These are phyloP conservation scores for Parelbella ahira DNA, from an alignment of 2,888 invertebrate species.

Conservation along the genomic window DNA sequence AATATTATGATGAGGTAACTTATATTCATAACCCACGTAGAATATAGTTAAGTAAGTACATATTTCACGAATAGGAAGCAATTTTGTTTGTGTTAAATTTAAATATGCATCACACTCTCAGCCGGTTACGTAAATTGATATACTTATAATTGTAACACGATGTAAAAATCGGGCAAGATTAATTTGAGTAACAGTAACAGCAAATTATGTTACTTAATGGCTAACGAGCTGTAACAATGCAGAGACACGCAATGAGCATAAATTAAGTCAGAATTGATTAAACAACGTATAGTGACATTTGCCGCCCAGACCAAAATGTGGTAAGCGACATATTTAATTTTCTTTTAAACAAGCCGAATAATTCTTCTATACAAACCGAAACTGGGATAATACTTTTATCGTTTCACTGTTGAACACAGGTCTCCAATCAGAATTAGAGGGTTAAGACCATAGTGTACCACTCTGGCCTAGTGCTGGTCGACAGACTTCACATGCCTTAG, in stretches of 20 bases:
- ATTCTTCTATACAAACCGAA: no score
- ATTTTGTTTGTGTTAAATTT: conserved; percentile 8
- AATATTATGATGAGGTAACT: conserved; percentile 6
- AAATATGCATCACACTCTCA: conserved; percentile 7
- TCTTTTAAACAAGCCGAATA: no score
- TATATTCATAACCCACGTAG: conserved; percentile 11
- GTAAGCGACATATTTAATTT: no score
- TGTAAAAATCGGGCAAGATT: conserved; percentile 6
- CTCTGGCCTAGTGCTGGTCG: no score
- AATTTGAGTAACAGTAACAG: conserved; percentile 10
- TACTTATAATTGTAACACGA: conserved; percentile 12
- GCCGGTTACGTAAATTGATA: conserved; percentile 14
- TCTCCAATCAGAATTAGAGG: no score
- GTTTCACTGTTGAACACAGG: no score
- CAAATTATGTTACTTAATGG: conserved; percentile 15
- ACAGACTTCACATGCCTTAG: no score
- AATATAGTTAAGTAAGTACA: conserved; percentile 7
- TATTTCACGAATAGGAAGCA: conserved; percentile 17
- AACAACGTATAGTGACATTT: no score
- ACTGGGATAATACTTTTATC: no score
- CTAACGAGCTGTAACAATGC: conserved; percentile 3
- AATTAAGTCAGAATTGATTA: no score
- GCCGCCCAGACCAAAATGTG: no score
- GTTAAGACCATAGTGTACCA: no score
- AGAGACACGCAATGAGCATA: background rate